Conservation (phyloP, 2,888 invertebrate species). For the Drosophila fungiperda region DNA sequence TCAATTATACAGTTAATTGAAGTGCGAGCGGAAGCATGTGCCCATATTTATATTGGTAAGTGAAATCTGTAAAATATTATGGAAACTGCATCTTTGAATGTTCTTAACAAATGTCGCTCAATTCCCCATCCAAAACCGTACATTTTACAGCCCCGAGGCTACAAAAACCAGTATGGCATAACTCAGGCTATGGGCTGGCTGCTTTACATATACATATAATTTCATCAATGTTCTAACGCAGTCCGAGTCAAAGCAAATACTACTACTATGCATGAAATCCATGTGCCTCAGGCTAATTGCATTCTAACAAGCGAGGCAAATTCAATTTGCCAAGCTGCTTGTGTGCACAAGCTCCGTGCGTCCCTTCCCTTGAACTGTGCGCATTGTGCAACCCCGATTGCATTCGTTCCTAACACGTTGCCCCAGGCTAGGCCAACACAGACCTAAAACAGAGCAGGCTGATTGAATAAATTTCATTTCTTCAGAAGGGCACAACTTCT, state of each 20-base stretch:
- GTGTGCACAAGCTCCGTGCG: constrained; percentile 45
- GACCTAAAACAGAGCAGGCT: constrained; percentile 3
- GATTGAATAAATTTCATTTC: constrained; percentile 7
- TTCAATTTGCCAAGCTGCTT: constrained; percentile 81
- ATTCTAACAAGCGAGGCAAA: constrained; percentile 83
- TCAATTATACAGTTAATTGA: constrained; percentile 74
- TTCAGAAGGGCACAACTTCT: constrained; percentile 72
- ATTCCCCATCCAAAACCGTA: neutral
- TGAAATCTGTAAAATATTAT: constrained; percentile 20
- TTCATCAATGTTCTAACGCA: constrained; percentile 49
- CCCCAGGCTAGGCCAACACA: constrained; percentile 21
- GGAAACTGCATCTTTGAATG: constrained; percentile 21
- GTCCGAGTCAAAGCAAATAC: constrained; percentile 64
- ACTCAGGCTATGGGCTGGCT: constrained; percentile 5
- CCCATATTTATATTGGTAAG: constrained; percentile 16
- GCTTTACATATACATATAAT: constrained; percentile 53
- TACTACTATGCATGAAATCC: constrained; percentile 36
- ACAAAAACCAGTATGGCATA: constrained; percentile 7
- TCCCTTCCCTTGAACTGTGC: constrained; percentile 5
- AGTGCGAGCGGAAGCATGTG: constrained; percentile 28
- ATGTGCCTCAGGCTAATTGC: constrained; percentile 82
- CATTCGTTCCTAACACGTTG: constrained; percentile 72
- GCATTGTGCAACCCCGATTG: constrained; percentile 61
- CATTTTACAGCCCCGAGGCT: constrained; percentile 23
- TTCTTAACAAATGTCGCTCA: constrained; percentile 27